phyloP scores from a whole-genome alignment of 92 coral and sea anemone species.

The Parazoanthus swiftii region DNA sequence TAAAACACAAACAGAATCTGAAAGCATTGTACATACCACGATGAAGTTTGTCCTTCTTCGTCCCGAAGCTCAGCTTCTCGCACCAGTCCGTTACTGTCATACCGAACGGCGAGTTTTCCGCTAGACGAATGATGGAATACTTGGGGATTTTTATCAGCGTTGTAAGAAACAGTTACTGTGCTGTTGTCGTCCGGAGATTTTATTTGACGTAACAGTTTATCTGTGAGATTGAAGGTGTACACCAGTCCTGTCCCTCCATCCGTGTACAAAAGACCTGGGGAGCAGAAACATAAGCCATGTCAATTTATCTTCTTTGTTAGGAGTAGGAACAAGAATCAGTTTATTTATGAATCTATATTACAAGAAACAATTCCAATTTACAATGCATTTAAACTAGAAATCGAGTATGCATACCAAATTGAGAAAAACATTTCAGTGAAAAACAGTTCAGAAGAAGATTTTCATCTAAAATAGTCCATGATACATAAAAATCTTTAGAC shows the following conservation, averaged over 20 bases:
- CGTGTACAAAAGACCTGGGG: constrained; percentile 3
- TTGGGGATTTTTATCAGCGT: background rate
- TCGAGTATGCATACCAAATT: too few relatives aligned
- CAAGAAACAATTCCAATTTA: too few relatives aligned
- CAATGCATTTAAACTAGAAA: too few relatives aligned
- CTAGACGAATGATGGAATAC: constrained; percentile 27
- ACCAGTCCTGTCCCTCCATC: constrained; percentile 17
- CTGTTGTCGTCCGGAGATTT: constrained; percentile 10
- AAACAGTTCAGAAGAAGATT: too few relatives aligned
- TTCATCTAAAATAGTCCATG: too few relatives aligned
- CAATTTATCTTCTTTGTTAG: background rate
- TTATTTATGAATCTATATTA: too few relatives aligned
- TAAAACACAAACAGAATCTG: background rate
- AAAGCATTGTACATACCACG: constrained; percentile 12
- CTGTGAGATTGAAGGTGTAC: constrained; percentile 12
- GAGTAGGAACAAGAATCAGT: too few relatives aligned
- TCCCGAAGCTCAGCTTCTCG: constrained; percentile 19
- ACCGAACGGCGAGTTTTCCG: constrained; percentile 24
- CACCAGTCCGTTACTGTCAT: constrained; percentile 17
- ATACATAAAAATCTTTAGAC: too few relatives aligned
- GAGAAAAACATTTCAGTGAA: too few relatives aligned
- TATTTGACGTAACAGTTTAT: constrained; percentile 20
- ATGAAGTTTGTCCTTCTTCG: constrained; percentile 18
- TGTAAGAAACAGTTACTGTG: constrained; percentile 11
- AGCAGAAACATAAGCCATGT: background rate